Evolutionary conservation across 2,888 invertebrate species (phyloP), one percentile per base, ranked within the genome.

Genomic region (Chelonus formosanus): DNA sequence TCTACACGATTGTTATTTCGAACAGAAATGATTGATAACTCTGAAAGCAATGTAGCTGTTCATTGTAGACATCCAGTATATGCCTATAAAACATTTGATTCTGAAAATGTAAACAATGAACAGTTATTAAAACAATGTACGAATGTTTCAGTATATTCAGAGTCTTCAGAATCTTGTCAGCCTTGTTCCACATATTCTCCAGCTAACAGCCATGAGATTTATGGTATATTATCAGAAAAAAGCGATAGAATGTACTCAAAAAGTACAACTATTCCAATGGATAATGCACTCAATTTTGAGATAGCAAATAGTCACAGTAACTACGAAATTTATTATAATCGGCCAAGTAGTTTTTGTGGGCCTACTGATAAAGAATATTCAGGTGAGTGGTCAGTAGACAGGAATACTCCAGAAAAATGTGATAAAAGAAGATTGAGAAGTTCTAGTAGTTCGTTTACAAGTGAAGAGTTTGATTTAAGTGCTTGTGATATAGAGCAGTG

Each of bases 291-390:
- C 4, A 76, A 75, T 65, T 79, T 80, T 67, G 79, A 80, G 48
- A 72, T 80, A 3, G 79, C 80, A 0, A 79, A 80, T 48, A 80
- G 79, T 58, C 80, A 80, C 50, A 79, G 77, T 34, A 79, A 80
- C 43, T 79, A 80, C 40, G 73, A 76, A 43, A 72, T 78, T 4
- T 75, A 76, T 58, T 76, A 77, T 55, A 75, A 81, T 50, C 70
- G 67, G 1, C 61, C 43, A 1, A 60, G 62, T n/a, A 59, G 53
- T 45, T 7, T 45, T 6, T 36, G 35, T 58, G 31, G 31, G 50
- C 8, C 36, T n/a, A 31, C 3, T 48, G 10, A 20, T 40, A 8
- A 50, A 5, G 47, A 47, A 8, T 47, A 59, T 67, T 61, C 45
- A 67, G 7, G 55, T 44, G 47, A 67, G 60, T 48, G 67, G 35